A percentile compares a stretch with the other conserved stretches of the same genome.
These are phyloP conservation scores for Litoditis marina DNA, from an alignment of 2,888 invertebrate genomes.

Conservation along the genomic window DNA sequence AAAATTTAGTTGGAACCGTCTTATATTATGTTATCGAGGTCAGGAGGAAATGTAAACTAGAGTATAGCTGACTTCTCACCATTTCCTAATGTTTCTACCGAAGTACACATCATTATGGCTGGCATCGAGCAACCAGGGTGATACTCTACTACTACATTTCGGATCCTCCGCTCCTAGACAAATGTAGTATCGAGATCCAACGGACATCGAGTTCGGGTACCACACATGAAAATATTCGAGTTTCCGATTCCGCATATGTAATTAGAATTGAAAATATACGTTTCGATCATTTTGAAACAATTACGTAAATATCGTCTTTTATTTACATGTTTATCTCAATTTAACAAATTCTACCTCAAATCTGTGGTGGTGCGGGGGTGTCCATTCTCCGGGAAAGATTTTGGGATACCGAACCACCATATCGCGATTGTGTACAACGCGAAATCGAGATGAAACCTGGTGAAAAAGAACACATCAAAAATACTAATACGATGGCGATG, in stretches of 20 bases:
- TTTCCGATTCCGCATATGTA: no score
- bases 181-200: conserved; percentile 1
- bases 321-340: no score
- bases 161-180: conserved; percentile 16
- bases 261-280: no score
- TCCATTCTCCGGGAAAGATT: conserved; percentile 15
- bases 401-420: conserved; percentile 12
- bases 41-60: no score
- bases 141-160: conserved; percentile 10
- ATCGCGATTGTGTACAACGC: conserved; percentile 7
- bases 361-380: conserved; percentile 12
- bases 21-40: no score
- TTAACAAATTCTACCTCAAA: no score
- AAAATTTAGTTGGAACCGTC: no score
- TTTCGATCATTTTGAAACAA: no score
- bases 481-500: no score
- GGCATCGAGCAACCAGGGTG: conserved; percentile 8
- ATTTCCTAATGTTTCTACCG: conserved; percentile 2
- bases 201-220: conserved; percentile 9
- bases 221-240: conserved; percentile 5
- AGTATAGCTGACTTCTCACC: no score
- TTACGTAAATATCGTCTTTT: no score
- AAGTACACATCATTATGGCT: conserved; percentile 17
- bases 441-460: conserved; percentile 9
- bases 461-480: no score